These are phyloP conservation scores for Platycercus adscitus DNA, from an alignment of 2,113 vertebrate genomes.

Conservation along the genomic window DNA sequence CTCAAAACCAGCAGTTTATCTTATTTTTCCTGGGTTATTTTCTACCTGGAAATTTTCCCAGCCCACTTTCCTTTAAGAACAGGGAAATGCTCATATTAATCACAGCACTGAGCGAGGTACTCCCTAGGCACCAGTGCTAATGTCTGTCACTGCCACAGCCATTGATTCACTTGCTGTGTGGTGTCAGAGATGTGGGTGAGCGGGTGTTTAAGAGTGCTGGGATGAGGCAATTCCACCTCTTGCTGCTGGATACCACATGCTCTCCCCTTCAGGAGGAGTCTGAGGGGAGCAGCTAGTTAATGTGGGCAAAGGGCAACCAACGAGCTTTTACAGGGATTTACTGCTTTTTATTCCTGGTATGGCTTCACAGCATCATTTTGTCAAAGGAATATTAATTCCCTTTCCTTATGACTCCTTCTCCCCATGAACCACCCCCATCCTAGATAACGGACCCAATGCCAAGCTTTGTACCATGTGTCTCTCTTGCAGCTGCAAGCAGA, in stretches of 20 bases:
- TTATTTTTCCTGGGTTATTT: neutral
- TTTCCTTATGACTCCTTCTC: neutral
- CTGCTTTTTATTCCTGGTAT: neutral
- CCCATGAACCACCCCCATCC: fast-evolving
- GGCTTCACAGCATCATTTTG: neutral
- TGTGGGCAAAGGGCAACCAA: neutral
- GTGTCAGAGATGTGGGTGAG: neutral
- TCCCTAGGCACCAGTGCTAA: neutral
- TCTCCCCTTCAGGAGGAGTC: neutral
- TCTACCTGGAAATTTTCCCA: neutral
- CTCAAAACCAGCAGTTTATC: neutral
- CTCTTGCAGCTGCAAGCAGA: slow-evolving; percentile 84
- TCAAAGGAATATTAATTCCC: neutral
- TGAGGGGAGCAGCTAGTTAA: neutral
- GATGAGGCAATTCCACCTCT: neutral
- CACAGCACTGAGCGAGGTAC: neutral
- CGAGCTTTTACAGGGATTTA: neutral
- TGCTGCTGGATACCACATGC: neutral
- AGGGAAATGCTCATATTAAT: neutral
- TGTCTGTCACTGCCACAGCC: neutral
- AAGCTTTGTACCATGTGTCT: neutral
- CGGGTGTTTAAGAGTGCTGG: neutral
- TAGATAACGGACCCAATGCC: neutral
- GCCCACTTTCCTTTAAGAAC: neutral
- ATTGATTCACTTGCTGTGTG: neutral